Conservation (phyloP, 2,113 vertebrate genomes). For the Prunella fulvescens region DNA sequence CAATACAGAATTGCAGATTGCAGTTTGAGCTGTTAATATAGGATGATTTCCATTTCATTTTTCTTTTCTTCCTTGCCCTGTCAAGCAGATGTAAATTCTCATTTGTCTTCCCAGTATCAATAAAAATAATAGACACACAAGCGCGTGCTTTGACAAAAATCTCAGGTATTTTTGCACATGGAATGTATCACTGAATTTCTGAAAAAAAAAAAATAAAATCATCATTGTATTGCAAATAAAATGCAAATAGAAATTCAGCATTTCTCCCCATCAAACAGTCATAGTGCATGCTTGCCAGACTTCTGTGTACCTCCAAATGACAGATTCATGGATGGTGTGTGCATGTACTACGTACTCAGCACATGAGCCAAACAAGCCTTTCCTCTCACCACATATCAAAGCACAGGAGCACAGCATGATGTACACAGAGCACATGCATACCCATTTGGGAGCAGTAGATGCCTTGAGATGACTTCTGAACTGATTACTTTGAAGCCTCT, state of each 20-base stretch:
- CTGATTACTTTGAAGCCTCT: neutral
- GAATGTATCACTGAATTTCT: conserved; percentile 23
- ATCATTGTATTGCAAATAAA: conserved; percentile 24
- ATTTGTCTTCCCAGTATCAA: neutral
- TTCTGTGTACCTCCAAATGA: neutral
- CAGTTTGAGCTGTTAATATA: neutral
- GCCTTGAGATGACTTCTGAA: conserved; percentile 41
- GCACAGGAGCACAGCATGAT: neutral
- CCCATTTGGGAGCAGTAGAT: conserved; percentile 9
- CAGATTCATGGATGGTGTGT: neutral
- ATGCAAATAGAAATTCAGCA: conserved; percentile 9
- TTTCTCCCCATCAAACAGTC: neutral
- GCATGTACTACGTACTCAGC: neutral
- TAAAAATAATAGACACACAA: neutral
- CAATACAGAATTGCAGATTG: neutral
- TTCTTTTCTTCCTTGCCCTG: neutral
- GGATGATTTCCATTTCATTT: neutral
- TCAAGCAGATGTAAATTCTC: neutral
- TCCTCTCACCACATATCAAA: neutral
- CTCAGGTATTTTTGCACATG: conserved; percentile 23
- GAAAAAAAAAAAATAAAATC: neutral
- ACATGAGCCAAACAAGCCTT: conserved; percentile 1
- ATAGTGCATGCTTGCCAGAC: conserved; percentile 2
- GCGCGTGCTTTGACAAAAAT: neutral
- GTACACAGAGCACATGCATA: conserved; percentile 29